Percentiles rank a stretch among this genome's conserved stretches.
phyloP scores from a whole-genome alignment of 2,888 invertebrate species.

The Aleiodes leptofemur region DNA sequence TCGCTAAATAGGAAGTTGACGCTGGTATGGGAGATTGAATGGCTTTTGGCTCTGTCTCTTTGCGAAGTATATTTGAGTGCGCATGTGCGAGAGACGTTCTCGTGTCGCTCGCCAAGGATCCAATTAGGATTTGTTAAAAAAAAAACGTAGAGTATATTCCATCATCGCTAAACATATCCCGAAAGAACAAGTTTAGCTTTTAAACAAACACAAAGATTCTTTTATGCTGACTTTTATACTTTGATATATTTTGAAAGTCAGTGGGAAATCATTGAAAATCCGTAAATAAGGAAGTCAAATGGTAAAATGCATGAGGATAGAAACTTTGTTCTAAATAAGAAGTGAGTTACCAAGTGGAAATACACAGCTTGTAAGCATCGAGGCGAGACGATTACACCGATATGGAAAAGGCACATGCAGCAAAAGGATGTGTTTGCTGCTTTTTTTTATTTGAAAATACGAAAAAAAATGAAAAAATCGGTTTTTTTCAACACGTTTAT shows the following conservation, averaged over 20 bases:
- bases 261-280: neutral
- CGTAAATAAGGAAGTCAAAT: slow-evolving; percentile 2
- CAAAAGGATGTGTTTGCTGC: no score
- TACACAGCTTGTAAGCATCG: slow-evolving; percentile 15
- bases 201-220: no score
- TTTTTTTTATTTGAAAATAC: neutral
- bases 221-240: no score
- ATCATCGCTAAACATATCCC: neutral
- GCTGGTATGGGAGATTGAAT: slow-evolving; percentile 39
- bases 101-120: slow-evolving; percentile 53
- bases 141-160: neutral
- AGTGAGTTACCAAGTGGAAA: slow-evolving; percentile 30
- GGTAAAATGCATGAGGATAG: slow-evolving; percentile 32
- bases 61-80: neutral
- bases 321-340: slow-evolving; percentile 6
- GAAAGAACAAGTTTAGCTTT: neutral
- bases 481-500: no score
- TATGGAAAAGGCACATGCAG: slow-evolving; percentile 19
- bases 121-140: slow-evolving; percentile 64
- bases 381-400: slow-evolving; percentile 38
- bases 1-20: slow-evolving; percentile 24
- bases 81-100: slow-evolving; percentile 4
- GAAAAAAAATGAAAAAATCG: no score
- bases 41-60: neutral
- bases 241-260: neutral